Conservation (phyloP, 2,888 invertebrate genomes). For the Eueremaeus valkanovi region DNA sequence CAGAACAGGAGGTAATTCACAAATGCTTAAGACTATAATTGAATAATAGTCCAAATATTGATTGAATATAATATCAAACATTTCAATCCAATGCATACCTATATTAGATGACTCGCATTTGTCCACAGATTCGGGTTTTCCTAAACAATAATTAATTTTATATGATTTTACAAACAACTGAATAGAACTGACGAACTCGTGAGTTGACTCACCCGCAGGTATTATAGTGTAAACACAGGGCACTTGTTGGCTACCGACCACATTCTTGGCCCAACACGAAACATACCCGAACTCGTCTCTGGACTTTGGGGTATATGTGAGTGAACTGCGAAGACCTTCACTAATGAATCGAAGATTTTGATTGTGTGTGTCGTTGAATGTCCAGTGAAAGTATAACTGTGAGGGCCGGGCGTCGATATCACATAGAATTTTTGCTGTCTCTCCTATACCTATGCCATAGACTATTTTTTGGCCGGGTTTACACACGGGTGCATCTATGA, state of each 20-base stretch:
- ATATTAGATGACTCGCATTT: constrained; percentile 13
- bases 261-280: constrained; percentile 35
- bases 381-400: constrained; percentile 33
- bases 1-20: too few species aligned
- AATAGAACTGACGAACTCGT: too few species aligned
- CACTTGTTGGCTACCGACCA: constrained; percentile 18
- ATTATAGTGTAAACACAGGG: constrained; percentile 36
- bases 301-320: constrained; percentile 33
- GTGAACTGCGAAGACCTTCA: constrained; percentile 34
- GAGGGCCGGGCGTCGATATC: constrained; percentile 38
- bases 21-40: too few species aligned
- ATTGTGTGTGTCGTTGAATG: constrained; percentile 25
- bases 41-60: neutral
- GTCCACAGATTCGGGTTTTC: neutral
- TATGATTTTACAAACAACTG: too few species aligned
- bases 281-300: constrained; percentile 34
- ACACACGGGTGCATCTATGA: constrained; percentile 37
- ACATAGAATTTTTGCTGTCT: constrained; percentile 38
- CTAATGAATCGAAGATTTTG: constrained; percentile 17
- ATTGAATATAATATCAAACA: neutral
- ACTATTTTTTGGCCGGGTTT: constrained; percentile 36
- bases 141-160: neutral
- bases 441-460: constrained; percentile 37
- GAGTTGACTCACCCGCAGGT: constrained; percentile 31
- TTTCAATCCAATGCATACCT: neutral